Percentiles rank a stretch among this genome's conserved stretches.
phyloP scores from a whole-genome alignment of 2,113 vertebrate genomes.

The Nycticorax nycticorax region DNA sequence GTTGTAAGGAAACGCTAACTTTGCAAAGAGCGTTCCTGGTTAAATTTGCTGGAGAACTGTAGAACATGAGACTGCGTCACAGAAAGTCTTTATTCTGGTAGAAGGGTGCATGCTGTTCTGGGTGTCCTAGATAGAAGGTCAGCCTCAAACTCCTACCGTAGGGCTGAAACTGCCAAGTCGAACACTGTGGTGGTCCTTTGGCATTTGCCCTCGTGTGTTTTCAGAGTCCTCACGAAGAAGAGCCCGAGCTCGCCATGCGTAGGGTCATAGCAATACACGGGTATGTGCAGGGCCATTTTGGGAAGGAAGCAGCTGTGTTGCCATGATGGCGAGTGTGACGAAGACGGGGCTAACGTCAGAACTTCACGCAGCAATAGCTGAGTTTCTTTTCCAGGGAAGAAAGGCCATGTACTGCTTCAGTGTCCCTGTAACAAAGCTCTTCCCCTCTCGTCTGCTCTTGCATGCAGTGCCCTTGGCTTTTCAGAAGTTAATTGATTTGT shows the following conservation, averaged over 20 bases:
- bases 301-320: background rate
- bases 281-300: background rate
- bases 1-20: background rate
- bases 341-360: background rate
- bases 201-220: background rate
- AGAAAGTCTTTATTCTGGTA: background rate
- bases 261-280: background rate
- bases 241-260: background rate
- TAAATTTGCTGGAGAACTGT: background rate
- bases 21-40: background rate
- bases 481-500: slow-evolving; percentile 55
- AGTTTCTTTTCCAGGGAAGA: background rate
- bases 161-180: background rate
- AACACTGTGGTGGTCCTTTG: background rate
- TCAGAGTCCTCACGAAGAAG: background rate
- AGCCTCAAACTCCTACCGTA: background rate
- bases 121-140: background rate
- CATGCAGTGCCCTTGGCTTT: slow-evolving; percentile 20
- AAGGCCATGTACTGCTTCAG: background rate
- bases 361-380: background rate
- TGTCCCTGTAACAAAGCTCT: background rate
- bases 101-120: background rate
- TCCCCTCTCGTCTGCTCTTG: background rate
- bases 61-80: background rate
- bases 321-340: fast-evolving